Conservation (phyloP, 2,113 vertebrate species). For the Macroglossus sobrinus region DNA sequence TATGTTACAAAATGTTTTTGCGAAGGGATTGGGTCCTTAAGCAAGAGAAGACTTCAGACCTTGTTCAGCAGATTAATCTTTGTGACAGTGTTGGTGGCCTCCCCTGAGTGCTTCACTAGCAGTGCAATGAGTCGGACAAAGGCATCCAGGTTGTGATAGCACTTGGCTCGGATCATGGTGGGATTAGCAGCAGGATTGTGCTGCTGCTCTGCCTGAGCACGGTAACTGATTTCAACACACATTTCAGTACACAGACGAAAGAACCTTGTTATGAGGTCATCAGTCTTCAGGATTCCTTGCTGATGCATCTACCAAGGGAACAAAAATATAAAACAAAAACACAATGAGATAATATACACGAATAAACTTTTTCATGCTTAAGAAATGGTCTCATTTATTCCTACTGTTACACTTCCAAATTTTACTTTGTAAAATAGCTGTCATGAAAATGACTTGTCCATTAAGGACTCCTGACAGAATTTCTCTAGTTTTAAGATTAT, state of each 20-base stretch:
- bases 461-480: constrained; percentile 25
- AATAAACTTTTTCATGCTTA: background rate
- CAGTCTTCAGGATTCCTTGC: constrained; percentile 98
- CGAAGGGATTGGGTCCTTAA: background rate
- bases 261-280: constrained; percentile 98
- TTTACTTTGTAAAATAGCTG: background rate
- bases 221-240: constrained; percentile 99
- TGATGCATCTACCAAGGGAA: constrained; percentile 92
- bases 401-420: constrained; percentile 19
- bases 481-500: constrained; percentile 14
- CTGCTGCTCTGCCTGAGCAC: constrained; percentile 97
- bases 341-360: background rate
- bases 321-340: background rate
- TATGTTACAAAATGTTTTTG: background rate
- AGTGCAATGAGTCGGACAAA: constrained; percentile 97
- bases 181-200: constrained; percentile 97
- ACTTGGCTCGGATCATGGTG: constrained; percentile 98
- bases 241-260: constrained; percentile 99
- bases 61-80: constrained; percentile 99
- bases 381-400: background rate
- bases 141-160: constrained; percentile 98
- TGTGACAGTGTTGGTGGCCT: constrained; percentile 98
- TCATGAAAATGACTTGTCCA: background rate
- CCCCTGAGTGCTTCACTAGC: constrained; percentile 98
- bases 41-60: constrained; percentile 64